Base-by-base conservation (phyloP, 2,888 invertebrate species). In the Scaptomyza tumidula region DNA sequence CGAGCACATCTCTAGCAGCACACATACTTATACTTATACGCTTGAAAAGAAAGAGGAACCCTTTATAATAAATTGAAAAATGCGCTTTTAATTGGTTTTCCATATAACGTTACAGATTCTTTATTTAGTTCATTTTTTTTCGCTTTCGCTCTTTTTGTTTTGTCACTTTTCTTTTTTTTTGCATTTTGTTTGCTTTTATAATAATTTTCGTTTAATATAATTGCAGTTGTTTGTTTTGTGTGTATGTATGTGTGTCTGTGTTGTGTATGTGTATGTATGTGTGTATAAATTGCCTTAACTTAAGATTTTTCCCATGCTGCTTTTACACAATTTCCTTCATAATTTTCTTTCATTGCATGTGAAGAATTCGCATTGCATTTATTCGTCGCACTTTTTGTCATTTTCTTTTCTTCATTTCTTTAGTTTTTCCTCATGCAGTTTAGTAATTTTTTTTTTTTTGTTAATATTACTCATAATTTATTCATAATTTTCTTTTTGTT, bases 101-200 rank as follows among this genome's bases (percentile, higher is more conserved):
- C 90, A 90, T 90, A 89, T 90, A 90, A 90, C 90, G 90, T 90
- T 90, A 90, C 89, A 90, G 90, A 90, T 90, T 90, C 85, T 88
- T 88, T 89, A 89, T 87, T 88, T 86, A 79, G 74, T 85, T 84
- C 69, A 63, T 74, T 75, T 75, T 76, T 73, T 71, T 72, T 66
- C 69, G 66, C 70, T 71, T 75, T 71, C 58, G 58, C 71, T 74
- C 70, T 78, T 57, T 62, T 64, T 33, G 9, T 33, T 33, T 70
- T 65, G 68, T 71, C 67, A 57, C 55, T 78, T 80, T 69, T 37
- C 2, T 70, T 61, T 73, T 74, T 85, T 75, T 84, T 72, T 74
- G 70, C 70, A 33, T 78, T 77, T 78, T 59, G 50, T 74, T 68
- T 65, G 58, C 57, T 86, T 83, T 78, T 80, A 83, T 80, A 75